phyloP scores from a whole-genome alignment of 1,140 invertebrate genomes.

The Dinothrombium tinctorium region DNA sequence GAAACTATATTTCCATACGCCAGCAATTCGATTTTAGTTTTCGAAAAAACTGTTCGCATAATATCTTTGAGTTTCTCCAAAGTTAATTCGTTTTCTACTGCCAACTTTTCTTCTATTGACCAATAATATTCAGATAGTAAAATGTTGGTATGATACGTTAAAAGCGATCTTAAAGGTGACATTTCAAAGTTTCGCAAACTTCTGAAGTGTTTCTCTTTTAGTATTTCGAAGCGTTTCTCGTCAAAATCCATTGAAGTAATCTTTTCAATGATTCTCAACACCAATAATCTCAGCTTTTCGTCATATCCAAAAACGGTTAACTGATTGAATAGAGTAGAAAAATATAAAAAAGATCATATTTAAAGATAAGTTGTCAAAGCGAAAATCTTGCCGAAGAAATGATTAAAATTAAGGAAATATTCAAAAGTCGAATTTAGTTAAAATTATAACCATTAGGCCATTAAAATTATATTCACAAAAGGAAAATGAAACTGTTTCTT shows the following conservation, averaged over 20 bases:
- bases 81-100: conserved; percentile 45
- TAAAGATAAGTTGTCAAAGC: too few relatives aligned
- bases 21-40: conserved; percentile 54
- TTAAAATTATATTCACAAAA: too few relatives aligned
- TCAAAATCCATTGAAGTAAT: conserved; percentile 58
- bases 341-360: too few relatives aligned
- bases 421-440: too few relatives aligned
- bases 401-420: too few relatives aligned
- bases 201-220: conserved; percentile 60
- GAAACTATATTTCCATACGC: conserved; percentile 59
- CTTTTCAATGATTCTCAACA: conserved; percentile 64
- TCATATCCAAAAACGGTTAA: conserved; percentile 77
- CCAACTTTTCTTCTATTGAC: conserved; percentile 62
- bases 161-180: conserved; percentile 79
- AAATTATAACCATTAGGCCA: too few relatives aligned
- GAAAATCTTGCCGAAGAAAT: too few relatives aligned
- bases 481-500: too few relatives aligned
- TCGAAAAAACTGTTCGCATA: conserved; percentile 44
- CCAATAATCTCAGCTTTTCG: conserved; percentile 60
- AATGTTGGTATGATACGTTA: conserved; percentile 59
- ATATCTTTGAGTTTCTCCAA: conserved; percentile 44
- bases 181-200: conserved; percentile 40
- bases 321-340: too few relatives aligned
- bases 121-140: conserved; percentile 61
- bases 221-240: conserved; percentile 58